Conservation (phyloP, 2,888 invertebrate genomes). For the Plutella xylostella region DNA sequence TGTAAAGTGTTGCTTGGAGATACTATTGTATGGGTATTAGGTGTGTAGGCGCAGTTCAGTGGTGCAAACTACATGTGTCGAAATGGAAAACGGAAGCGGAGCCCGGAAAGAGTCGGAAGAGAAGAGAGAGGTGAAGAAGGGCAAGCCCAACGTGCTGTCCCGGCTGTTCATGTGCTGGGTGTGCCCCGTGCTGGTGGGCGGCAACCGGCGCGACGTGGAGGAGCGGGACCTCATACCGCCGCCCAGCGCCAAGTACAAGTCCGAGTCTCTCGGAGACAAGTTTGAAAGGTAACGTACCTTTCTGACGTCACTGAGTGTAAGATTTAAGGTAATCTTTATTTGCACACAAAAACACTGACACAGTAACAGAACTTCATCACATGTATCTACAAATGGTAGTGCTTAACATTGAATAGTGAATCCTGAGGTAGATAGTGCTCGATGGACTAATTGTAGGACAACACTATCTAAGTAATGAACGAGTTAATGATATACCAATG, state of each 20-base stretch:
- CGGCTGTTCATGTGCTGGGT: constrained; percentile 58
- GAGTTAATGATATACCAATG: too few species aligned
- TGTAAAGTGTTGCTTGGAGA: too few species aligned
- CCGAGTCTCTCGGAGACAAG: constrained; percentile 68
- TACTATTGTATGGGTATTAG: too few species aligned
- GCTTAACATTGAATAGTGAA: too few species aligned
- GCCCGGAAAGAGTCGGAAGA: constrained; percentile 14
- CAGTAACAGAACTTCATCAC: too few species aligned
- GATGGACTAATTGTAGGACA: too few species aligned
- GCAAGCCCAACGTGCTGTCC: constrained; percentile 46
- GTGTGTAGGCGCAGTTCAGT: too few species aligned
- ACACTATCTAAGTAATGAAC: too few species aligned
- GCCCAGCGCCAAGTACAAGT: constrained; percentile 71
- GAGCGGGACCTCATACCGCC: constrained; percentile 74
- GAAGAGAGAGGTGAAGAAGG: constrained; percentile 26
- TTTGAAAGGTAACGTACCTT: constrained; percentile 60
- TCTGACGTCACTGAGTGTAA: too few species aligned
- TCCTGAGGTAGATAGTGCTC: too few species aligned
- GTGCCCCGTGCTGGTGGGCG: constrained; percentile 60
- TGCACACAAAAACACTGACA: neutral
- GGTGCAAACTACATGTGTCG: too few species aligned
- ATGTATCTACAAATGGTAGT: constrained; percentile 6
- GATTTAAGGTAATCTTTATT: too few species aligned
- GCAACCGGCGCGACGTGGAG: constrained; percentile 70
- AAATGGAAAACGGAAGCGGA: constrained; percentile 1